These are phyloP conservation scores for Girardinus metallicus DNA, from an alignment of 2,797 vertebrate species.

Conservation along the genomic window DNA sequence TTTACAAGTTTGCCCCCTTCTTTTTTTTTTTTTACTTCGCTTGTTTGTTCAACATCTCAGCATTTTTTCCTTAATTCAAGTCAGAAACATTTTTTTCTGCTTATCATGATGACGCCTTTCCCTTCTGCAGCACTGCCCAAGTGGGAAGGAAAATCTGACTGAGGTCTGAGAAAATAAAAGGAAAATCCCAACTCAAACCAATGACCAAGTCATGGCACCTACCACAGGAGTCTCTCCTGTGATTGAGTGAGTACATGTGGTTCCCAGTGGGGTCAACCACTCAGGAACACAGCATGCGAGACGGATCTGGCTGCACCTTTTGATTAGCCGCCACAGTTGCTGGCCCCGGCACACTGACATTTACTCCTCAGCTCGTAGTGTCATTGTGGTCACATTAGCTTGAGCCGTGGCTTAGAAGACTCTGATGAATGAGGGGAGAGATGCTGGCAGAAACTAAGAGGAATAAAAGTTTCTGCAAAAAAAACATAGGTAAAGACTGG, in stretches of 20 bases:
- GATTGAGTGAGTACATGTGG: conserved; percentile 57
- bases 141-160: conserved; percentile 37
- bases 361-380: conserved; percentile 55
- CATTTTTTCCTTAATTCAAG: conserved; percentile 4
- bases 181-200: conserved; percentile 35
- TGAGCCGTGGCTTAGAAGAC: conserved; percentile 36
- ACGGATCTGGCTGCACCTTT: conserved; percentile 60
- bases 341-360: conserved; percentile 55
- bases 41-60: conserved; percentile 8
- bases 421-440: conserved; percentile 38
- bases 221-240: conserved; percentile 38
- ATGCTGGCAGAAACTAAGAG: conserved; percentile 12
- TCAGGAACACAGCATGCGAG: conserved; percentile 67
- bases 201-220: conserved; percentile 34
- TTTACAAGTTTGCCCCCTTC: neutral
- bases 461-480: neutral
- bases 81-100: conserved; percentile 19
- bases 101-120: conserved; percentile 32
- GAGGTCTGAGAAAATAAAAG: conserved; percentile 36
- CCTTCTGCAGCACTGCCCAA: conserved; percentile 16
- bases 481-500: neutral
- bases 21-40: neutral
- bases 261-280: conserved; percentile 54
- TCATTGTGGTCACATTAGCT: conserved; percentile 68
- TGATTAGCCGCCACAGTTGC: conserved; percentile 54